A percentile compares a stretch with the other conserved stretches of the same genome.
Conservation (phyloP, 2,797 vertebrate genomes). For the Cheirogaleus major region DNA sequence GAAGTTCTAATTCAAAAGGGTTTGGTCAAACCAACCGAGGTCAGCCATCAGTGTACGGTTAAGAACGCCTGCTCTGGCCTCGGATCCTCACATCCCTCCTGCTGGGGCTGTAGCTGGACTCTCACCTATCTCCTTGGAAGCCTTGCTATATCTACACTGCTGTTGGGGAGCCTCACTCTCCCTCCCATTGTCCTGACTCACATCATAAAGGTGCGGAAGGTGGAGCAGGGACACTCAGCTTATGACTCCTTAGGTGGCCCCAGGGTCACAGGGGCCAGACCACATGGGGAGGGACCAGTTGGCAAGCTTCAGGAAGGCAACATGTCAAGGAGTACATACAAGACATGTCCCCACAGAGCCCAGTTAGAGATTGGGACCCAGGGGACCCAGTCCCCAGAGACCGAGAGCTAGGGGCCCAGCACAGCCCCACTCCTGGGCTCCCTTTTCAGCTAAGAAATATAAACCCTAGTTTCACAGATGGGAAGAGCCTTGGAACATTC, state of each 20-base stretch:
- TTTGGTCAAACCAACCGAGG: background rate
- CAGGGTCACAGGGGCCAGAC: background rate
- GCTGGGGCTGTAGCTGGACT: background rate
- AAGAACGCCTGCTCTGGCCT: background rate
- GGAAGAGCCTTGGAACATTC: background rate
- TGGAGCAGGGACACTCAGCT: background rate
- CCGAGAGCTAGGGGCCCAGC: background rate
- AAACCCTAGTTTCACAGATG: background rate
- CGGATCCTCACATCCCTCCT: background rate
- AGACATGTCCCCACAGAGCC: background rate
- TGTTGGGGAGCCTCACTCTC: background rate
- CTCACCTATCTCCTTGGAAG: background rate
- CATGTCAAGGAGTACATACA: background rate
- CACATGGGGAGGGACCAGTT: background rate
- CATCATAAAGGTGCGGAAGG: constrained; percentile 47
- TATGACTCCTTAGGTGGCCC: background rate
- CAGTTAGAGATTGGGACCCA: background rate
- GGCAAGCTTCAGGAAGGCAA: background rate
- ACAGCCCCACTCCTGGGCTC: background rate
- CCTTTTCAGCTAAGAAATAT: background rate
- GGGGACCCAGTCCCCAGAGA: background rate
- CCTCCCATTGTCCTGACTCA: background rate
- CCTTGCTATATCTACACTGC: background rate
- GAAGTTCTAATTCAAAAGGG: constrained; percentile 10
- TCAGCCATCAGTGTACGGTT: background rate